Conservation (phyloP, 2,113 vertebrate genomes). For the Oncorhynchus nerka region DNA sequence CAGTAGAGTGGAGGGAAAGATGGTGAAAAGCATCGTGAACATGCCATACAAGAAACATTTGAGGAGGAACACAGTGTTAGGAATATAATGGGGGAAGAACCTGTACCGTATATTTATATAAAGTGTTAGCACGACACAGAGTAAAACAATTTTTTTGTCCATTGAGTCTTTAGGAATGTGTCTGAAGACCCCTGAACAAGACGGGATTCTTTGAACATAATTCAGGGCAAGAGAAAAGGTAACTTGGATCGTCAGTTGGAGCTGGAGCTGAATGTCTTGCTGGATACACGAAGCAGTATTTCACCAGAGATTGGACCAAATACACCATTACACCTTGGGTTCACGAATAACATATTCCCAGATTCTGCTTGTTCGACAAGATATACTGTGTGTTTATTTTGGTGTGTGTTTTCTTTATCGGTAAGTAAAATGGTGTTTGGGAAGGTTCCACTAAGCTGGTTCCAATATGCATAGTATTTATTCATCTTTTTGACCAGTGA, state of each 20-base stretch:
- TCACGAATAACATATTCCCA: slow-evolving; percentile 67
- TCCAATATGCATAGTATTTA: slow-evolving; percentile 38
- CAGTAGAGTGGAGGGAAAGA: slow-evolving; percentile 53
- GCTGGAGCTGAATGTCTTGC: slow-evolving; percentile 50
- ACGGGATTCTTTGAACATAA: slow-evolving; percentile 59
- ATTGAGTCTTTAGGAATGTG: slow-evolving; percentile 21
- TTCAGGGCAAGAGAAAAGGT: slow-evolving; percentile 51
- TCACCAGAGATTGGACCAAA: slow-evolving; percentile 63
- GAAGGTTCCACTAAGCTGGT: slow-evolving; percentile 46
- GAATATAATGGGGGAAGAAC: not conserved
- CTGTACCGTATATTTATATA: not conserved
- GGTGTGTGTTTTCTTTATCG: slow-evolving; percentile 48
- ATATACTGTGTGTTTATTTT: slow-evolving; percentile 55
- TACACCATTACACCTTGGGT: slow-evolving; percentile 55
- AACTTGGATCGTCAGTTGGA: slow-evolving; percentile 54
- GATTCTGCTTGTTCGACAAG: slow-evolving; percentile 59
- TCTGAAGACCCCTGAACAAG: slow-evolving; percentile 65
- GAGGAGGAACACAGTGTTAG: slow-evolving; percentile 10
- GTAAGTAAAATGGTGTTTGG: slow-evolving; percentile 44
- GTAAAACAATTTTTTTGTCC: not conserved
- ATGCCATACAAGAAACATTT: slow-evolving; percentile 51
- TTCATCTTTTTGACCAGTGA: slow-evolving; percentile 41
- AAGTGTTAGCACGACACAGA: not conserved
- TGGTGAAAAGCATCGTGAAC: slow-evolving; percentile 51
- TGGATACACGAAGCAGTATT: slow-evolving; percentile 57